Percentiles rank a stretch among this genome's conserved stretches.
Evolutionary conservation across 2,888 invertebrate species (phyloP).

Genomic region (Electrophaes corylata): DNA sequence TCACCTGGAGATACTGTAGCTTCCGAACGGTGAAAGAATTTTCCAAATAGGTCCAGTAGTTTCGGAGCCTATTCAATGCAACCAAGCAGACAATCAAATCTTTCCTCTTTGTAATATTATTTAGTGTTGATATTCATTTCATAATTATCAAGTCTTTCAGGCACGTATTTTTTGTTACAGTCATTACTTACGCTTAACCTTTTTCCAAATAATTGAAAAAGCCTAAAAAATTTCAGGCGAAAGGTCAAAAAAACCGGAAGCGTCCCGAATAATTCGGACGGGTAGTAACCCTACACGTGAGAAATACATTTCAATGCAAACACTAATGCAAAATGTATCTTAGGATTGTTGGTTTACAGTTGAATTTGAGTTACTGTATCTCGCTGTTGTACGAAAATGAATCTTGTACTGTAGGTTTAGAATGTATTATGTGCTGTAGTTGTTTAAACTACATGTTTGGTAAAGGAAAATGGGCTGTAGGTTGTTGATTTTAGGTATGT

Average conservation of each 20-base stretch:
- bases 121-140: no score
- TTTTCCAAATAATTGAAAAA: not conserved
- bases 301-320: conserved; percentile 8
- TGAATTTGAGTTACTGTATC: conserved; percentile 12
- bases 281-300: not conserved
- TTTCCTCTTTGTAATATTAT: no score
- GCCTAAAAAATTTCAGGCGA: not conserved
- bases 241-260: not conserved
- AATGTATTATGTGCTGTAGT: not conserved
- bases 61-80: no score
- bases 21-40: no score
- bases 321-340: conserved; percentile 21
- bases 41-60: no score
- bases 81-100: no score
- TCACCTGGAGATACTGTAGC: no score
- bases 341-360: conserved; percentile 12
- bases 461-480: not conserved
- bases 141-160: no score
- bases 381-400: not conserved
- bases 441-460: not conserved
- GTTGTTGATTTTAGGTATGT: not conserved
- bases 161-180: no score
- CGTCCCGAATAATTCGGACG: not conserved
- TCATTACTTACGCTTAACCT: not conserved
- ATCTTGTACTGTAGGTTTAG: not conserved